A percentile compares a stretch with the other conserved stretches of the same genome.
Conservation (phyloP, 2,888 invertebrate species). For the Timema podura region DNA sequence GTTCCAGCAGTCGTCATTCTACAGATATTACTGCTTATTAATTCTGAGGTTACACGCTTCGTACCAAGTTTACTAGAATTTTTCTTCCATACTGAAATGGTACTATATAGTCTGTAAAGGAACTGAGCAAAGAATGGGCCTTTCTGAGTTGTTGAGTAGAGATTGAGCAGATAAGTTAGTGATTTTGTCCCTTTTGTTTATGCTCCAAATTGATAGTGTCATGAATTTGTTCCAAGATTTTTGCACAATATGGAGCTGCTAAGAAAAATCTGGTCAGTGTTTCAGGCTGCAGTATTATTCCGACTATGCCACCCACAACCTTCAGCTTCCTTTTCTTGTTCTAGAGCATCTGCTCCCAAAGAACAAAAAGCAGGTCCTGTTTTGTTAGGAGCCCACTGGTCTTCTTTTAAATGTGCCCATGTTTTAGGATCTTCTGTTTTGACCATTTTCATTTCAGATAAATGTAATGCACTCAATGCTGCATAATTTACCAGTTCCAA, state of each 20-base stretch:
- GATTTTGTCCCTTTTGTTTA: not conserved
- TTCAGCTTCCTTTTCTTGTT: not conserved
- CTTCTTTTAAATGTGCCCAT: not conserved
- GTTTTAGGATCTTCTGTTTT: not conserved
- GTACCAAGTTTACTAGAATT: not conserved
- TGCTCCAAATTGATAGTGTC: not conserved
- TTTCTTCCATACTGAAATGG: not conserved
- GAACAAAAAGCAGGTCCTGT: not conserved
- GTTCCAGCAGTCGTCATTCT: not conserved
- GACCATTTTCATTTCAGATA: not conserved
- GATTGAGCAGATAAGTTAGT: not conserved
- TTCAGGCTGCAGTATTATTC: not conserved
- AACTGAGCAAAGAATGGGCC: not conserved
- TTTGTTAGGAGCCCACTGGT: too few relatives aligned
- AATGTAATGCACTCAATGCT: not conserved
- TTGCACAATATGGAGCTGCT: not conserved
- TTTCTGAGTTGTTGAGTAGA: not conserved
- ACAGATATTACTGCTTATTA: not conserved
- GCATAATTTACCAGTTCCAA: not conserved
- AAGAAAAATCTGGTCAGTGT: not conserved
- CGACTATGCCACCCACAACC: constrained; percentile 9
- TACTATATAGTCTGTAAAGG: not conserved
- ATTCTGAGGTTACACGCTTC: not conserved
- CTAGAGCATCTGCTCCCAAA: not conserved
- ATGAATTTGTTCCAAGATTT: not conserved